Evolutionary conservation across 2,888 invertebrate genomes (phyloP).

Genomic region (Patella depressa): DNA sequence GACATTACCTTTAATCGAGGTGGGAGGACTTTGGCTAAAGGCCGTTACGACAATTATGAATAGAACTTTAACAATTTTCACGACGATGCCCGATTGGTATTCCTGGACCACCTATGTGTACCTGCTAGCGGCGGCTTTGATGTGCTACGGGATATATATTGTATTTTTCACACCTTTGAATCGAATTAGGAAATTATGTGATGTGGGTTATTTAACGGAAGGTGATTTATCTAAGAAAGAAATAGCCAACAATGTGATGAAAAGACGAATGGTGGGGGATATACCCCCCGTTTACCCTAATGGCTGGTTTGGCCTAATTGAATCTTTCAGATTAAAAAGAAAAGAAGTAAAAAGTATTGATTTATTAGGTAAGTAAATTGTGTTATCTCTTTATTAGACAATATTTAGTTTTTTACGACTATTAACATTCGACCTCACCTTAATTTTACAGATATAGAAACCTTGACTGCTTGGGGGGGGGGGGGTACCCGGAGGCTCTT

Average conservation of each 20-base stretch:
- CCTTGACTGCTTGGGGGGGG: no score
- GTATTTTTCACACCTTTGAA: slow-evolving; percentile 59
- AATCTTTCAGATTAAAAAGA: slow-evolving; percentile 76
- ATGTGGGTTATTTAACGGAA: slow-evolving; percentile 64
- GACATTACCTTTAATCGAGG: no score
- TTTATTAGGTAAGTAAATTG: slow-evolving; percentile 76
- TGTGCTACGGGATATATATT: slow-evolving; percentile 45
- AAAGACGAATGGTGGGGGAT: slow-evolving; percentile 76
- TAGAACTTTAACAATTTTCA: no score
- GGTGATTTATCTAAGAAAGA: slow-evolving; percentile 58
- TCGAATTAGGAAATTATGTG: slow-evolving; percentile 59
- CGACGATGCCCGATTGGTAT: slow-evolving; percentile 36
- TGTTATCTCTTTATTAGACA: no score
- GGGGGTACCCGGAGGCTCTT: no score
- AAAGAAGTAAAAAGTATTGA: slow-evolving; percentile 68
- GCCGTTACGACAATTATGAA: no score
- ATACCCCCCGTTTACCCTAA: slow-evolving; percentile 90
- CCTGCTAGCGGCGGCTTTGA: slow-evolving; percentile 27
- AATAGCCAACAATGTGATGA: slow-evolving; percentile 61
- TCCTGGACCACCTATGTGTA: slow-evolving; percentile 46
- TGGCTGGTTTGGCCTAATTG: slow-evolving; percentile 87
- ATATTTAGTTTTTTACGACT: no score
- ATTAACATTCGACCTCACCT: no score
- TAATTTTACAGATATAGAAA: no score
- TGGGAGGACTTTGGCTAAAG: no score